Conservation (phyloP, 2,113 vertebrate genomes). For the Rhabdornis inornatus region DNA sequence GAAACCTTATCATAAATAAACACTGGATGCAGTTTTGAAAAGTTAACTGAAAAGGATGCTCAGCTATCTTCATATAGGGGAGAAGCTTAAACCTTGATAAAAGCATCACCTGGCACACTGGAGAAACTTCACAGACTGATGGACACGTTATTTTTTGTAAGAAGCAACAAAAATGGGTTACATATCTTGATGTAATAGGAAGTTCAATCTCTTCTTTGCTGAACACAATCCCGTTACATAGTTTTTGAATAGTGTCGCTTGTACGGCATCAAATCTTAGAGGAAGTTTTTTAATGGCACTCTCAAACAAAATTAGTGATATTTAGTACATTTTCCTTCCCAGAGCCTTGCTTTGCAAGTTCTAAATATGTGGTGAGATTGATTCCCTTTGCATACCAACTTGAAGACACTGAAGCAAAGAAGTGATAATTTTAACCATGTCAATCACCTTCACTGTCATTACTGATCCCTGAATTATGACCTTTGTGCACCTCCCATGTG, state of each 20-base stretch:
- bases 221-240: background rate
- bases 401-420: background rate
- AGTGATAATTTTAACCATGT: background rate
- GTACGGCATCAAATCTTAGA: background rate
- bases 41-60: background rate
- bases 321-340: background rate
- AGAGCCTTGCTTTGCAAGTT: background rate
- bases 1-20: background rate
- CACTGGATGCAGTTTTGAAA: background rate
- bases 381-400: background rate
- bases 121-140: background rate
- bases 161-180: background rate
- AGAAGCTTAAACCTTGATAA: background rate
- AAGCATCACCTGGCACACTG: background rate
- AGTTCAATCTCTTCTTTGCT: background rate
- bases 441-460: background rate
- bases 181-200: rapidly evolving
- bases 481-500: background rate
- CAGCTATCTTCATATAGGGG: background rate
- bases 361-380: background rate
- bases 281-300: background rate
- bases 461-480: background rate
- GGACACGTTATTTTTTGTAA: background rate
- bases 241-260: background rate
- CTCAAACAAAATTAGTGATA: background rate